A percentile compares a stretch with the other conserved stretches of the same genome.
phyloP scores from a whole-genome alignment of 2,113 vertebrate species.

The Numida meleagris region DNA sequence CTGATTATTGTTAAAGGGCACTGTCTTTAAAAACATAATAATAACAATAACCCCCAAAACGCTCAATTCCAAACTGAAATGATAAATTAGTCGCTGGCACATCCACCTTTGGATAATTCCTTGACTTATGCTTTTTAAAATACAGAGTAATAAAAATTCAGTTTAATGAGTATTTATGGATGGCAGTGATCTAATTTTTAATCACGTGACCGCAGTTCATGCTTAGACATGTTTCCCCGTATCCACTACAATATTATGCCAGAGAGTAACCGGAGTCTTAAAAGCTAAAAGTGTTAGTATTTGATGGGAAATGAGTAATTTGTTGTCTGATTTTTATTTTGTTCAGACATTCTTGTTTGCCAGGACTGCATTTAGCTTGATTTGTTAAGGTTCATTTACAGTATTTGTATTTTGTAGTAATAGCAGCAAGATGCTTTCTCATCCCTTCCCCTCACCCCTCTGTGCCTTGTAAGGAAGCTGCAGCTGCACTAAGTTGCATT shows the following conservation, averaged over 20 bases:
- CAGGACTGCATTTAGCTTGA: not conserved
- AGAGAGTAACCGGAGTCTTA: not conserved
- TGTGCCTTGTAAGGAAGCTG: conserved; percentile 70
- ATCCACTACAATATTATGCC: not conserved
- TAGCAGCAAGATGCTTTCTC: conserved; percentile 63
- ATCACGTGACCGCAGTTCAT: conserved; percentile 22
- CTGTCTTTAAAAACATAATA: conserved; percentile 75
- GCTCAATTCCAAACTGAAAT: conserved; percentile 58
- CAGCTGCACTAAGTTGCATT: conserved; percentile 80
- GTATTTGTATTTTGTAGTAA: conserved; percentile 41
- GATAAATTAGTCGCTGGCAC: conserved; percentile 68
- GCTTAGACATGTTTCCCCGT: conserved; percentile 18
- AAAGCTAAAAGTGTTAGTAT: not conserved
- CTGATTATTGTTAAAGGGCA: conserved; percentile 85
- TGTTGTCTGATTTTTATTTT: conserved; percentile 18
- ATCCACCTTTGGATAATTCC: conserved; percentile 33
- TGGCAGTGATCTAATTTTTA: conserved; percentile 71
- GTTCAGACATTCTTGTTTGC: not conserved
- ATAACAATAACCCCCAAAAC: conserved; percentile 75
- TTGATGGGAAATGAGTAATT: not conserved
- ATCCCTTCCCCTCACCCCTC: conserved; percentile 48
- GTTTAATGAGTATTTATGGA: conserved; percentile 4
- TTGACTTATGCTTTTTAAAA: conserved; percentile 63
- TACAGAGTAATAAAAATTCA: conserved; percentile 4
- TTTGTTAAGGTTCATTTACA: conserved; percentile 48